These are phyloP conservation scores for Drosophila pseudotalamancana DNA, from an alignment of 2,888 invertebrate genomes.

Conservation along the genomic window DNA sequence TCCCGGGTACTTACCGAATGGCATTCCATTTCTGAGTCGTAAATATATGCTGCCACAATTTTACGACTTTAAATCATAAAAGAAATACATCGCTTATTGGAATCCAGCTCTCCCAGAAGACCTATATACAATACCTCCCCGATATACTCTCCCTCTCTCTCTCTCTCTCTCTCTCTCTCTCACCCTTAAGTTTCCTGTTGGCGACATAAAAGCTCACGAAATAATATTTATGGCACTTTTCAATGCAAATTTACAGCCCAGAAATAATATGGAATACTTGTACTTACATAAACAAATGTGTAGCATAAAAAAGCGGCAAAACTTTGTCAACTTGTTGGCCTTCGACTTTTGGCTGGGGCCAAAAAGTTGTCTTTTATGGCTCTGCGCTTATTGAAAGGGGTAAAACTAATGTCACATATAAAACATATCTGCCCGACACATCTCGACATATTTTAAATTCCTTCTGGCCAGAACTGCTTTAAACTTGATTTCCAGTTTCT, in stretches of 20 bases:
- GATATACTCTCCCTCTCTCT: background rate
- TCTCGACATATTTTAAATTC: background rate
- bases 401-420: constrained; percentile 3
- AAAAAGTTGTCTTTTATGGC: constrained; percentile 3
- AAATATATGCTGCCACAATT: constrained; percentile 71
- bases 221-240: constrained; percentile 77
- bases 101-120: constrained; percentile 43
- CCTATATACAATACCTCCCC: background rate
- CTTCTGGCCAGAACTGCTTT: background rate
- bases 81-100: constrained; percentile 59
- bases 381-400: constrained; percentile 1
- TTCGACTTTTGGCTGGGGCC: background rate
- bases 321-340: constrained; percentile 18
- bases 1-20: constrained; percentile 53
- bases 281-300: constrained; percentile 42
- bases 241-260: constrained; percentile 70
- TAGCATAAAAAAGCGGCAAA: constrained; percentile 3
- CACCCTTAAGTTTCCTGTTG: constrained; percentile 38
- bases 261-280: constrained; percentile 58
- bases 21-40: constrained; percentile 69
- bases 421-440: background rate
- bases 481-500: background rate
- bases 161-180: background rate
- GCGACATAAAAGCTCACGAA: constrained; percentile 63
- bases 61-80: constrained; percentile 79